Evolutionary conservation across 2,888 invertebrate species (phyloP).

Genomic region (Idaea aversata): DNA sequence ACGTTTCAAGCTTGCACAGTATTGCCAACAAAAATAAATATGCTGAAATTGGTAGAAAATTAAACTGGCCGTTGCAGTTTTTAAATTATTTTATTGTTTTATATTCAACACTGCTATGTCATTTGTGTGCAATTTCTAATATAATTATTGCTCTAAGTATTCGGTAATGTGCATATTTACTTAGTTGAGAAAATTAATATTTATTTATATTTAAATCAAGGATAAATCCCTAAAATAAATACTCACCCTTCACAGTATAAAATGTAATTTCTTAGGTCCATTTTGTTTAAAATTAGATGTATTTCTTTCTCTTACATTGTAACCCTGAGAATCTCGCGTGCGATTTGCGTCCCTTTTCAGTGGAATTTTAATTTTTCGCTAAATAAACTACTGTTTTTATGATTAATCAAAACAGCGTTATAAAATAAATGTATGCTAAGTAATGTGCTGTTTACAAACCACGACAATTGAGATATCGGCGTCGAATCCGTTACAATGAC

Average conservation of each 20-base stretch:
- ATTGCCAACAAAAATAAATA: conserved; percentile 11
- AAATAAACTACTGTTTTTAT: conserved; percentile 23
- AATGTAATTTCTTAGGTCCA: not conserved
- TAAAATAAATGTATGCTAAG: conserved; percentile 13
- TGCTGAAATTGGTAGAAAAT: conserved; percentile 8
- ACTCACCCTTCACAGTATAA: not conserved
- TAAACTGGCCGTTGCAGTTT: not conserved
- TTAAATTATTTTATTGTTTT: too few relatives aligned
- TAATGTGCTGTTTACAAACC: conserved; percentile 29
- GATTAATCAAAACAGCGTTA: conserved; percentile 24
- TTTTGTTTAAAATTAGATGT: not conserved
- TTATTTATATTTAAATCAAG: too few relatives aligned
- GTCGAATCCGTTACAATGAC: conserved; percentile 55
- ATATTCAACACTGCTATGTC: too few relatives aligned
- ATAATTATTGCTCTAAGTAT: too few relatives aligned
- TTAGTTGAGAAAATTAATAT: too few relatives aligned
- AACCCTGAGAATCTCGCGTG: conserved; percentile 56
- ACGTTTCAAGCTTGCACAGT: not conserved
- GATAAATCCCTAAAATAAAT: not conserved
- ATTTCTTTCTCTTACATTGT: conserved; percentile 23
- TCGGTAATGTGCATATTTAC: too few relatives aligned
- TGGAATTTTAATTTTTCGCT: conserved; percentile 48
- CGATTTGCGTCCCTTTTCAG: conserved; percentile 65
- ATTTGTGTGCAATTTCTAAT: too few relatives aligned
- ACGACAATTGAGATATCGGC: conserved; percentile 27